Base-by-base conservation (phyloP, 2,888 invertebrate genomes). In the Pachliopta kotzebuea region DNA sequence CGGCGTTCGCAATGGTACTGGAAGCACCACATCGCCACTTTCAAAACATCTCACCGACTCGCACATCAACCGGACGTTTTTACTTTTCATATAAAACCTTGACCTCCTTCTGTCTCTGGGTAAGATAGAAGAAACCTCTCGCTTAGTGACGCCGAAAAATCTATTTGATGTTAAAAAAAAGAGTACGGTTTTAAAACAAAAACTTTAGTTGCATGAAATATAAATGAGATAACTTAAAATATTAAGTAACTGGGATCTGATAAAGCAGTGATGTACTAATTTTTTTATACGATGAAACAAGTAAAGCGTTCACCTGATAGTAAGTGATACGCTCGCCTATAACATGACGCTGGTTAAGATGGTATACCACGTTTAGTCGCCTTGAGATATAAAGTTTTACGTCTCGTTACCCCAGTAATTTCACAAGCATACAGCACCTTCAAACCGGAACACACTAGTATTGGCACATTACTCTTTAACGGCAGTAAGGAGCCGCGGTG, bases 1-100 rank as follows among this genome's bases (percentile, higher is more conserved):
- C 62, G 62, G 63, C 63, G 52, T 56, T 55, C 55, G 29, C 67
- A 59, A 57, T 57, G 65, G 52, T 45, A 60, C 65, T 58, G 67
- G 45, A 54, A 49, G 56, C 26, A n/a, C 31, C 56, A 21, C 49
- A 53, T 31, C 59, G 55, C 37, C 56, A 62, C 67, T 67, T 67
- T 67, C 67, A 67, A 65, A 65, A 67, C 57, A 56, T 57, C 57
- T 45, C 57, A 29, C 29, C 45, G 31, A 62, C 26, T 21, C 24
- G 18, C 56, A 21, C 42, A 26, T 31, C 42, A 8, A 29, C 42
- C 24, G 45, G 52, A n/a, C 21, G 6, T 52, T 21, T 60, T 52
- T 56, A 57, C 18, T 8, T 29, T 14, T n/a, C 14, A 26, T 20
- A 26, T 23, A 23, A 50, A 52, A n/a, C 31, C n/a, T 20, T 56